Evolutionary conservation across 2,888 invertebrate species (phyloP).

Genomic region (Ichneumoninae sp.): DNA sequence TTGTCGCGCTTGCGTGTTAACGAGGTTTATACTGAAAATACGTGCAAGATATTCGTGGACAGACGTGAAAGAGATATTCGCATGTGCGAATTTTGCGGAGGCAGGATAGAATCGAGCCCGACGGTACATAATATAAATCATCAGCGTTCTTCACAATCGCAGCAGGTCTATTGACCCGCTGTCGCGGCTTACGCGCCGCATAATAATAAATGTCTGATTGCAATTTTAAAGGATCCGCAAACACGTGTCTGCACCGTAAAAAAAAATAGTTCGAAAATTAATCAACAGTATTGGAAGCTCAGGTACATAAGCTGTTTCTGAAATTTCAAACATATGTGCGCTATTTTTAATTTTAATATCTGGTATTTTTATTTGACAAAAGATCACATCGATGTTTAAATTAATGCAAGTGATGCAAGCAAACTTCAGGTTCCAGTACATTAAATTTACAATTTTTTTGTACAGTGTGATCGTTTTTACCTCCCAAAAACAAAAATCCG

Average conservation of each 20-base stretch:
- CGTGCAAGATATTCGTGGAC: not conserved
- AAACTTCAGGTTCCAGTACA: too few species aligned
- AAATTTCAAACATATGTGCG: too few species aligned
- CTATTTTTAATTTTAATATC: too few species aligned
- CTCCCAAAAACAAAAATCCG: too few species aligned
- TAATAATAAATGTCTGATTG: constrained; percentile 63
- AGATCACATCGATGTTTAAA: too few species aligned
- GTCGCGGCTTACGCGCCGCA: constrained; percentile 42
- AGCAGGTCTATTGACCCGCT: constrained; percentile 41
- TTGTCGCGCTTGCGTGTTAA: not conserved
- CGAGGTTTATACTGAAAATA: not conserved
- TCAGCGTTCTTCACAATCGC: constrained; percentile 32
- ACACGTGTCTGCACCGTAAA: not conserved
- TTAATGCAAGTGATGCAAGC: too few species aligned
- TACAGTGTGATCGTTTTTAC: too few species aligned
- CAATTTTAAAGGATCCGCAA: constrained; percentile 39
- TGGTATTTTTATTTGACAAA: too few species aligned
- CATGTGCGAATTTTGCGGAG: constrained; percentile 5
- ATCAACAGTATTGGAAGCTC: too few species aligned
- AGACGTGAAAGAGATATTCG: not conserved
- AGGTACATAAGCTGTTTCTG: too few species aligned
- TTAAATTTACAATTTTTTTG: too few species aligned
- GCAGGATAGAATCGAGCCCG: constrained; percentile 33
- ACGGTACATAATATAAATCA: constrained; percentile 13
- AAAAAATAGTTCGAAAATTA: too few species aligned